phyloP scores from a whole-genome alignment of 2,797 vertebrate genomes.

The Malurus leucopterus region DNA sequence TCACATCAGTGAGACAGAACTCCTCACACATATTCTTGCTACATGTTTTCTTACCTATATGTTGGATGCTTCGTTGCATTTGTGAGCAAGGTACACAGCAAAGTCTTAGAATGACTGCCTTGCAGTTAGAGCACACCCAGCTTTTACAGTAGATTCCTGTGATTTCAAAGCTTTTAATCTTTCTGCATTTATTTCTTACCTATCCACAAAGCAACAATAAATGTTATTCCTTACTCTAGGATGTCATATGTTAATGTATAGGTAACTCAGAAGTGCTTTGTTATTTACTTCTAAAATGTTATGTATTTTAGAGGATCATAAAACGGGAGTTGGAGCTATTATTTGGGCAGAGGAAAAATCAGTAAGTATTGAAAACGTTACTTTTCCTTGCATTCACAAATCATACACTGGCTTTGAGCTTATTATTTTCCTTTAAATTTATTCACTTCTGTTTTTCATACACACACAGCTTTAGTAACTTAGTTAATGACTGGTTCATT shows the following conservation, averaged over 20 bases:
- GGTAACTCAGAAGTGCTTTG: not conserved
- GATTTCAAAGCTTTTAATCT: not conserved
- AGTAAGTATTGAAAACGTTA: conserved; percentile 75
- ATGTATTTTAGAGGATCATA: conserved; percentile 90
- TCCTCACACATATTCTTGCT: not conserved
- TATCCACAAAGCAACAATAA: not conserved
- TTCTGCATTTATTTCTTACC: not conserved
- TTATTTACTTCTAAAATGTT: conserved; percentile 31
- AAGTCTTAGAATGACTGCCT: not conserved
- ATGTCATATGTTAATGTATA: not conserved
- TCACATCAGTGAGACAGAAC: not conserved
- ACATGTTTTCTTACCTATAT: not conserved
- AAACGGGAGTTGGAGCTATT: conserved; percentile 92
- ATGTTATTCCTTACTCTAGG: not conserved
- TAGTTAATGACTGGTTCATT: not conserved
- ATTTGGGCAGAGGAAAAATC: conserved; percentile 88
- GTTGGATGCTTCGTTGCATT: not conserved
- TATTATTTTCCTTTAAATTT: not conserved
- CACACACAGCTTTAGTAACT: not conserved
- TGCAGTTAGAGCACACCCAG: not conserved
- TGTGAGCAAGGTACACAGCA: not conserved
- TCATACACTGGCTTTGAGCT: not conserved
- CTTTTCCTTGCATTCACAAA: not conserved
- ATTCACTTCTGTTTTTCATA: not conserved
- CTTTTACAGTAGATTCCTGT: not conserved